Conservation (phyloP, 2,797 vertebrate genomes). For the Sarcoramphus papa region DNA sequence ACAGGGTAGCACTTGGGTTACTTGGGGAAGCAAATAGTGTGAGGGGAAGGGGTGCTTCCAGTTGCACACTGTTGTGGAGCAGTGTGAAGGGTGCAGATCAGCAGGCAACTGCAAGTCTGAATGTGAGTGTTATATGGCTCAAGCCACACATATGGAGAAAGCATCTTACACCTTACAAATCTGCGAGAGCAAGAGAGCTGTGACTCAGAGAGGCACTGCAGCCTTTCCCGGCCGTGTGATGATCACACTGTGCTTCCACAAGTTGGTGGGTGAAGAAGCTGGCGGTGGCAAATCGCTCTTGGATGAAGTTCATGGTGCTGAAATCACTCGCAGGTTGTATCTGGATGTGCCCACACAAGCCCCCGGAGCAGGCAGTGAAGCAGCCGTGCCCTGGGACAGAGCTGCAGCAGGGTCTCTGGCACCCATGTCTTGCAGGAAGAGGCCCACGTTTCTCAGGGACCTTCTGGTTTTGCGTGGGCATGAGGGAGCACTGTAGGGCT, state of each 20-base stretch:
- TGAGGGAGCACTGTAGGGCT: background rate
- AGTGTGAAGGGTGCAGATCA: background rate
- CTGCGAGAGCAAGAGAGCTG: background rate
- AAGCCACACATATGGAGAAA: background rate
- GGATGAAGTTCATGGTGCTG: background rate
- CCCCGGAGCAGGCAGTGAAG: background rate
- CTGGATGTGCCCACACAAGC: background rate
- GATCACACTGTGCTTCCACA: background rate
- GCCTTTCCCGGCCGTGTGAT: background rate
- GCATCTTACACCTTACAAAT: background rate
- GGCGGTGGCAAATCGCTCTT: background rate
- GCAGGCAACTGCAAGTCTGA: background rate
- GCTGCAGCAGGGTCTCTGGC: background rate
- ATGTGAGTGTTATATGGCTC: background rate
- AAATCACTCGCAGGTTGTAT: background rate
- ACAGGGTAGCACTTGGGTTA: background rate
- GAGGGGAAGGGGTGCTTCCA: background rate
- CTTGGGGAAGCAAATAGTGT: background rate
- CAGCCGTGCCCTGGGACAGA: background rate
- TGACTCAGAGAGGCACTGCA: background rate
- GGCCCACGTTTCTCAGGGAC: background rate
- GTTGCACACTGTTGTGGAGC: rapidly evolving
- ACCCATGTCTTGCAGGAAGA: background rate
- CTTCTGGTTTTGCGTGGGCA: background rate
- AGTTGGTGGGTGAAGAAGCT: background rate